phyloP scores from a whole-genome alignment of 2,113 vertebrate species.

The Petromus typicus region DNA sequence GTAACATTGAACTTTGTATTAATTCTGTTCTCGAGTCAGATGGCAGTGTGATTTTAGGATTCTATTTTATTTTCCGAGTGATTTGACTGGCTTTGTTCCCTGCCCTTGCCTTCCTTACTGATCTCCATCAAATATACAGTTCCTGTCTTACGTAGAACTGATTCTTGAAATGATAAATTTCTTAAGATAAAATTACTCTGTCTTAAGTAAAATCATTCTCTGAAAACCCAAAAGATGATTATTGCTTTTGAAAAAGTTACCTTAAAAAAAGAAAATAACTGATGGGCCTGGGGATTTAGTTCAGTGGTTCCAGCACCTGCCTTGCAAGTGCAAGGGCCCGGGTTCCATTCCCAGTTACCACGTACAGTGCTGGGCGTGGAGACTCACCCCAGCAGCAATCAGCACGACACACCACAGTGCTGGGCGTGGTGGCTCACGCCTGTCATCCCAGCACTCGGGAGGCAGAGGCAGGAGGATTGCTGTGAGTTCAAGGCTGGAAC shows the following conservation, averaged over 20 bases:
- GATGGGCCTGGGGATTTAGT: too few species aligned
- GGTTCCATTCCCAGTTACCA: too few species aligned
- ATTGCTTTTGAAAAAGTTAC: not conserved
- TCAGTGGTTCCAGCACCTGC: too few species aligned
- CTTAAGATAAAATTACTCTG: not conserved
- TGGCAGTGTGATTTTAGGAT: not conserved
- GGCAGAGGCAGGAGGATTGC: too few species aligned
- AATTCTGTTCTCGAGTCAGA: not conserved
- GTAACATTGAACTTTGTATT: not conserved
- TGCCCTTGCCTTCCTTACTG: not conserved
- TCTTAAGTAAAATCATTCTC: slow-evolving; percentile 12
- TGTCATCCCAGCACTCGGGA: too few species aligned
- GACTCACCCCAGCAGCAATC: too few species aligned
- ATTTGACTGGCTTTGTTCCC: not conserved
- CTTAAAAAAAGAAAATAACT: too few species aligned
- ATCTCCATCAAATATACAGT: not conserved
- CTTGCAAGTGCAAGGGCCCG: too few species aligned
- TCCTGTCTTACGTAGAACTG: not conserved
- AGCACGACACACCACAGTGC: too few species aligned
- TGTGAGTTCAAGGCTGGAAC: too few species aligned
- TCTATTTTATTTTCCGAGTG: not conserved
- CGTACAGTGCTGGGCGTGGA: too few species aligned
- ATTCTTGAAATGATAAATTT: slow-evolving; percentile 7
- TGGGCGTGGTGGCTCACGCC: too few species aligned
- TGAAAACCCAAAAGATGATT: slow-evolving; percentile 31